A percentile compares a stretch with the other conserved stretches of the same genome.
These are phyloP conservation scores for Parazoanthus swiftii DNA, from an alignment of 92 coral and sea anemone genomes.

Conservation along the genomic window DNA sequence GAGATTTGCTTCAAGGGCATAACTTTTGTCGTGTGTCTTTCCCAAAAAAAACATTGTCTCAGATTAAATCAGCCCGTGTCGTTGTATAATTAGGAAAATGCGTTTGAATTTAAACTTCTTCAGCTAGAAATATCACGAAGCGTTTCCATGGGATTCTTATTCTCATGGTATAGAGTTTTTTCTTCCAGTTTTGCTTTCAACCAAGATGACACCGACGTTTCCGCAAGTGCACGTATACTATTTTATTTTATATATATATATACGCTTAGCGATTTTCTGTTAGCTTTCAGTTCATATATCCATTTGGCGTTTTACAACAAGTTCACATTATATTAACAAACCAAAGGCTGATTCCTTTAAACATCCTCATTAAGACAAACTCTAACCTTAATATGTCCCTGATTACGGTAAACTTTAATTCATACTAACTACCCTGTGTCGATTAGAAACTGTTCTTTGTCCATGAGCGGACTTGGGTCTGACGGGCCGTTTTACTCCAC, in stretches of 20 bases:
- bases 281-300: background rate
- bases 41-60: background rate
- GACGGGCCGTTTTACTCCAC: constrained; percentile 37
- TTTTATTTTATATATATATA: too few relatives aligned
- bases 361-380: background rate
- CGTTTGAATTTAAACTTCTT: background rate
- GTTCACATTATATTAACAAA: background rate
- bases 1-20: background rate
- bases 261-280: background rate
- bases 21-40: background rate
- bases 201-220: background rate
- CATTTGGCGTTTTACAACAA: background rate
- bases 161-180: background rate
- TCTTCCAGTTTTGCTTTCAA: background rate
- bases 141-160: background rate
- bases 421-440: constrained; percentile 54
- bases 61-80: background rate
- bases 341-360: background rate
- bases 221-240: background rate
- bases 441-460: constrained; percentile 60
- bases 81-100: background rate
- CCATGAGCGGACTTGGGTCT: constrained; percentile 84
- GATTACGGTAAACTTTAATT: constrained; percentile 2
- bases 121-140: background rate
- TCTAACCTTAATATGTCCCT: background rate